Evolutionary conservation across 2,888 invertebrate genomes (phyloP).

Genomic region (Phasia obesa): DNA sequence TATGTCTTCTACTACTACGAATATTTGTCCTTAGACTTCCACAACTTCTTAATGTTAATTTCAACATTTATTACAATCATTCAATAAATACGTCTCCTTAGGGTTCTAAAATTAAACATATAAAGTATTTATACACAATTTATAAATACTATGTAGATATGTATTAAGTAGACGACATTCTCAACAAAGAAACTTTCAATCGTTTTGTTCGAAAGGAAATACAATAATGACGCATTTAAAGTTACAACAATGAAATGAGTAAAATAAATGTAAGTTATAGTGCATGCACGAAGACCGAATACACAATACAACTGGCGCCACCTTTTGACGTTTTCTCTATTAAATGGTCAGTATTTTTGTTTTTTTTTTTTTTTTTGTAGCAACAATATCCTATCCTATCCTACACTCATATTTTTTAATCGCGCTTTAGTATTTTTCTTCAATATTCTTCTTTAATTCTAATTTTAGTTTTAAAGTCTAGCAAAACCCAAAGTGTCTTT

Average conservation of each 20-base stretch:
- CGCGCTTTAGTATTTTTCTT: conserved; percentile 3
- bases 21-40: no score
- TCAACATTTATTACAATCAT: conserved; percentile 2
- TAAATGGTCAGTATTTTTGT: conserved; percentile 32
- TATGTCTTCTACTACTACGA: no score
- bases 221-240: conserved; percentile 64
- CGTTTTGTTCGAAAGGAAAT: conserved; percentile 48
- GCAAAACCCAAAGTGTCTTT: conserved; percentile 35
- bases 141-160: not conserved
- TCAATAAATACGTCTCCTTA: conserved; percentile 16
- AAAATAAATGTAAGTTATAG: conserved; percentile 41
- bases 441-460: conserved; percentile 22
- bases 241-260: conserved; percentile 53
- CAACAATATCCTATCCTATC: conserved; percentile 30
- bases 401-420: conserved; percentile 4
- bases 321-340: conserved; percentile 49
- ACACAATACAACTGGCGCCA: conserved; percentile 51
- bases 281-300: not conserved
- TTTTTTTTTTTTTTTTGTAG: not conserved
- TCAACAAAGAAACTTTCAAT: conserved; percentile 56
- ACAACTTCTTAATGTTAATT: no score
- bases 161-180: conserved; percentile 24
- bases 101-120: conserved; percentile 36
- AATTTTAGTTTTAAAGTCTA: conserved; percentile 53
- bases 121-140: conserved; percentile 28